phyloP scores from a whole-genome alignment of 2,888 invertebrate genomes.

The Ceraclea dissimilis region DNA sequence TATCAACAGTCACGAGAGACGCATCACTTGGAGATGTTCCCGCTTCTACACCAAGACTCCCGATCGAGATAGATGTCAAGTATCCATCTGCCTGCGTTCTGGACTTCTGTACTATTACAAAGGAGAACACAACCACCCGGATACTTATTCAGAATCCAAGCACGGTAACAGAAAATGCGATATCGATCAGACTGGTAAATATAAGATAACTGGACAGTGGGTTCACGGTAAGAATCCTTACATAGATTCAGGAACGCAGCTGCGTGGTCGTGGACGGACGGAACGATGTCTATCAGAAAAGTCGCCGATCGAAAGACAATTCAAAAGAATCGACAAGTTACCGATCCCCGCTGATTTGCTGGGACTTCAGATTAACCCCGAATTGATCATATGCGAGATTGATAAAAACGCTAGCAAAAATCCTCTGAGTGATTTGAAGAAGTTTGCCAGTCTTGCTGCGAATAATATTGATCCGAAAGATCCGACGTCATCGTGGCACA shows the following conservation, averaged over 20 bases:
- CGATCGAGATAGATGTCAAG: slow-evolving; percentile 20
- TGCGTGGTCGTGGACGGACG: neutral
- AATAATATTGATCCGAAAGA: slow-evolving; percentile 8
- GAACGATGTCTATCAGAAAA: neutral
- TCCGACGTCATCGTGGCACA: slow-evolving; percentile 19
- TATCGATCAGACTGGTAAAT: slow-evolving; percentile 20
- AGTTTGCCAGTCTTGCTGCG: neutral
- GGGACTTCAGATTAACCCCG: slow-evolving; percentile 1
- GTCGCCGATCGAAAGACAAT: slow-evolving; percentile 2
- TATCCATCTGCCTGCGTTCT: slow-evolving; percentile 21
- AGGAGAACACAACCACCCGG: slow-evolving; percentile 20
- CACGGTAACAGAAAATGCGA: slow-evolving; percentile 19
- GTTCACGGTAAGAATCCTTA: slow-evolving; percentile 14
- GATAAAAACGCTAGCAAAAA: neutral
- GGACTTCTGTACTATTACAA: slow-evolving; percentile 19
- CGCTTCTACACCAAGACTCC: slow-evolving; percentile 23
- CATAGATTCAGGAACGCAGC: neutral
- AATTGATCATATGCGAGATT: slow-evolving; percentile 1
- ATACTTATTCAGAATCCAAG: slow-evolving; percentile 18
- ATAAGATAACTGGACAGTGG: slow-evolving; percentile 22
- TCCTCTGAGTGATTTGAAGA: neutral
- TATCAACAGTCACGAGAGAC: slow-evolving; percentile 21
- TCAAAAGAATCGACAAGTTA: slow-evolving; percentile 9
- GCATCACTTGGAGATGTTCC: slow-evolving; percentile 23
- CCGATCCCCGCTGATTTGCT: neutral